Base-by-base conservation (phyloP, 2,113 vertebrate species). In the Bucco capensis region DNA sequence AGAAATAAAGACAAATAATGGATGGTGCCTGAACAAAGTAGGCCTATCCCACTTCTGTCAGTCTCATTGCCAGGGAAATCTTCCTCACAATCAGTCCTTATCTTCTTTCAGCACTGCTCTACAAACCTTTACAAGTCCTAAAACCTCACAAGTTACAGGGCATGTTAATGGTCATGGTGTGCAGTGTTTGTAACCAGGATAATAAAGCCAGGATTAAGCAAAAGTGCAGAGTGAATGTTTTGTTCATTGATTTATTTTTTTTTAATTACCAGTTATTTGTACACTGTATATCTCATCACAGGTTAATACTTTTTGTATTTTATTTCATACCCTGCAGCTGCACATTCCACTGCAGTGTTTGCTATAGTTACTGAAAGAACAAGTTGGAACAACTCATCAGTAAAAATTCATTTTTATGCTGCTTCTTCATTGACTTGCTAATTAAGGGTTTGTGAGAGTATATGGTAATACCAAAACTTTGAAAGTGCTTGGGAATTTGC, bases 341-440 rank as follows among this genome's bases (percentile, higher is more conserved):
- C 72, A 82, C 95, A 97, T 98, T 97, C 96, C 96, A 93, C 31
- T 62, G 19, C 4, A 10, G 33, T 7, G 3, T 77, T 95, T 33
- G 10, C 91, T 88, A 85, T 22, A 83, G 72, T 91, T 94, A 88
- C 84, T 54, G 56, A 86, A 70, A 66, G 92, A 96, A 96, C 97
- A 98, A 97, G 98, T 93, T 86, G 56, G 62, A 89, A 96, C 97
- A 96, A 64, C 77, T 95, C 92, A 79, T 80, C 81, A 60, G 86
- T 58, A 82, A 86, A 93, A 95, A 84, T 67, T 86, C 16, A 88
- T 88, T 96, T 94, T 87, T 42, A 77, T 42, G 72, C 54, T 64
- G 67, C 82, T 74, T 88, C 73, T 71, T 92, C 22, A 28, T 16
- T 86, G 83, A 86, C 50, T 69, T 40, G 60, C 33, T 87, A 97